phyloP scores from a whole-genome alignment of 2,797 vertebrate genomes.

The Microchirus variegatus region DNA sequence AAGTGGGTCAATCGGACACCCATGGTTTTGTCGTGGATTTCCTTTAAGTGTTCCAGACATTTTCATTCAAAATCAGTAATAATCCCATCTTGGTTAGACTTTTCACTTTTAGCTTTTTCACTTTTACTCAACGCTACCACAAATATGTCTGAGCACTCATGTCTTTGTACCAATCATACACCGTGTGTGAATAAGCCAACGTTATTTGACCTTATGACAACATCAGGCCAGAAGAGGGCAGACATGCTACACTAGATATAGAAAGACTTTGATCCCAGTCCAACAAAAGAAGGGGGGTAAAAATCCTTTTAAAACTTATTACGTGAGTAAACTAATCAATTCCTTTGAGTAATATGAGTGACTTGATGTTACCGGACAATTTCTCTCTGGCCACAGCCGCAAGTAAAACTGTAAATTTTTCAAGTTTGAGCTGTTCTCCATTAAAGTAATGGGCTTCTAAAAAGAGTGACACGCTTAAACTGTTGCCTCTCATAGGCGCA shows the following conservation, averaged over 20 bases:
- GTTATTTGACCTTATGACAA: constrained; percentile 40
- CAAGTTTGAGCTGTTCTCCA: constrained; percentile 68
- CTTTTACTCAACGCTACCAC: background rate
- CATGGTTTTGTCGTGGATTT: constrained; percentile 2
- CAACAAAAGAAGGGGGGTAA: constrained; percentile 42
- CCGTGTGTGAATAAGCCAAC: background rate
- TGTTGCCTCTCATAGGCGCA: constrained; percentile 67
- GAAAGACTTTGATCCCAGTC: constrained; percentile 43
- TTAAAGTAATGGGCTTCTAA: constrained; percentile 77
- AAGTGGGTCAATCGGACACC: constrained; percentile 11
- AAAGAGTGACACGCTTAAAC: constrained; percentile 70
- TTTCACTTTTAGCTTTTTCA: background rate
- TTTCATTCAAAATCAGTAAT: constrained; percentile 12
- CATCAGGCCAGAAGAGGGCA: constrained; percentile 77
- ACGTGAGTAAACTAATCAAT: constrained; percentile 69
- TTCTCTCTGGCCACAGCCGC: constrained; percentile 53
- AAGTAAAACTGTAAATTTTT: constrained; percentile 69
- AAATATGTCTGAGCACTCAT: background rate
- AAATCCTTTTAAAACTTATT: constrained; percentile 71
- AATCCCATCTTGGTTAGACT: background rate
- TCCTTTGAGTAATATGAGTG: constrained; percentile 58
- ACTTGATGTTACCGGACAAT: constrained; percentile 64
- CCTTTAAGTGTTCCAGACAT: constrained; percentile 14
- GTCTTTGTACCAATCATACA: too few relatives aligned
- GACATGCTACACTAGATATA: constrained; percentile 63